Percentiles rank a stretch among this genome's conserved stretches.
These are phyloP conservation scores for Podiceps cristatus DNA, from an alignment of 2,113 vertebrate genomes.

Conservation along the genomic window DNA sequence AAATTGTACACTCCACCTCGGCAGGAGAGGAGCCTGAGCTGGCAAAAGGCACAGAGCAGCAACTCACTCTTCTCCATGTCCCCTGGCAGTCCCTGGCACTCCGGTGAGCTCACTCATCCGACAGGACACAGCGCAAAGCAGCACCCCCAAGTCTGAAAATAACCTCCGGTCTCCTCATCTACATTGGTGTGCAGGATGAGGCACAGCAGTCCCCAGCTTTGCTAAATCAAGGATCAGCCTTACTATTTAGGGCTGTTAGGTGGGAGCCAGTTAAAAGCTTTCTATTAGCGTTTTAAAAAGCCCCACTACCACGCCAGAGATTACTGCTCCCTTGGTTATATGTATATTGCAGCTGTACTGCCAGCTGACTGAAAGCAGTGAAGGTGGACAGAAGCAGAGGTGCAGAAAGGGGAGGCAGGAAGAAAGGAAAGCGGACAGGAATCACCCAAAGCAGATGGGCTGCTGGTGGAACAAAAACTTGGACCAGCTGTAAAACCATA, in stretches of 20 bases:
- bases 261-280: background rate
- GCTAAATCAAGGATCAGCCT: background rate
- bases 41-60: background rate
- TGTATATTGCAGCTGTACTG: background rate
- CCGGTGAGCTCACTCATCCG: background rate
- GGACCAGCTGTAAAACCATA: background rate
- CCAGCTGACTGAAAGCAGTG: background rate
- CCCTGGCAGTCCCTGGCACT: background rate
- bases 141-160: background rate
- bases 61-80: background rate
- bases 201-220: background rate
- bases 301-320: background rate
- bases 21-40: constrained; percentile 32
- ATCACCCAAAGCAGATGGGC: background rate
- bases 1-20: constrained; percentile 10
- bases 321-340: background rate
- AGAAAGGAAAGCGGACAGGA: background rate
- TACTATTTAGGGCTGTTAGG: background rate
- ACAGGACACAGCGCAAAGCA: background rate
- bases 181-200: fast-evolving
- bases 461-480: background rate
- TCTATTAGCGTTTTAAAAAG: constrained; percentile 12
- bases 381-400: background rate
- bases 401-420: background rate
- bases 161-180: background rate